phyloP scores from a whole-genome alignment of 2,888 invertebrate species.

The Holacanthella duospinosa region DNA sequence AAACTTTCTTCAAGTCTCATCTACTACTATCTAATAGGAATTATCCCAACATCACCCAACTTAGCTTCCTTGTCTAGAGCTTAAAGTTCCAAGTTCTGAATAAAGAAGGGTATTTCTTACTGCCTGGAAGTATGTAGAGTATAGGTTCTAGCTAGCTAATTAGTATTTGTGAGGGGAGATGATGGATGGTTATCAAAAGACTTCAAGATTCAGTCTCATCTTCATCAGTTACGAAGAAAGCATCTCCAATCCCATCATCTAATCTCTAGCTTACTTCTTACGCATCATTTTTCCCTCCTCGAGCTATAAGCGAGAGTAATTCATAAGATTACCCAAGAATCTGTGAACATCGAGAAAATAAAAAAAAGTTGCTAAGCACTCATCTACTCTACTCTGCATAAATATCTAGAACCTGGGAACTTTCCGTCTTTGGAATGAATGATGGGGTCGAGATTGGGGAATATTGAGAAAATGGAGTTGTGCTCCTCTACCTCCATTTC shows the following conservation, averaged over 20 bases:
- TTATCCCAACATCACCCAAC: too few species aligned
- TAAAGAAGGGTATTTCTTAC: too few species aligned
- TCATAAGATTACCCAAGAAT: background rate
- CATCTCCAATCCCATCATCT: background rate
- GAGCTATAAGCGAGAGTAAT: background rate
- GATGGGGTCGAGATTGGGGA: background rate
- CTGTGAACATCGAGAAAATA: background rate
- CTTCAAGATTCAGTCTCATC: background rate
- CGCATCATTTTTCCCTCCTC: background rate
- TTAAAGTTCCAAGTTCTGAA: too few species aligned
- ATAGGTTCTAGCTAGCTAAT: background rate
- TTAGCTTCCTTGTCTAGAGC: too few species aligned
- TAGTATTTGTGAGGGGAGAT: background rate
- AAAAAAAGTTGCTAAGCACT: background rate
- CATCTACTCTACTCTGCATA: background rate
- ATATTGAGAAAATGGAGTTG: background rate
- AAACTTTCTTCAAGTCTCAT: too few species aligned
- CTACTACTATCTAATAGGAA: too few species aligned
- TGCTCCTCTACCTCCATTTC: too few species aligned
- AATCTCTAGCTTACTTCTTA: background rate
- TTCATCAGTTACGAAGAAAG: background rate
- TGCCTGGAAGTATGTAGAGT: too few species aligned
- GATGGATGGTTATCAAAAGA: constrained; percentile 2
- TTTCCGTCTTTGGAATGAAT: too few species aligned
- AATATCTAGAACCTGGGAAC: too few species aligned